Evolutionary conservation across 2,113 vertebrate species (phyloP).

Genomic region (Anarhynchus alexandrinus): DNA sequence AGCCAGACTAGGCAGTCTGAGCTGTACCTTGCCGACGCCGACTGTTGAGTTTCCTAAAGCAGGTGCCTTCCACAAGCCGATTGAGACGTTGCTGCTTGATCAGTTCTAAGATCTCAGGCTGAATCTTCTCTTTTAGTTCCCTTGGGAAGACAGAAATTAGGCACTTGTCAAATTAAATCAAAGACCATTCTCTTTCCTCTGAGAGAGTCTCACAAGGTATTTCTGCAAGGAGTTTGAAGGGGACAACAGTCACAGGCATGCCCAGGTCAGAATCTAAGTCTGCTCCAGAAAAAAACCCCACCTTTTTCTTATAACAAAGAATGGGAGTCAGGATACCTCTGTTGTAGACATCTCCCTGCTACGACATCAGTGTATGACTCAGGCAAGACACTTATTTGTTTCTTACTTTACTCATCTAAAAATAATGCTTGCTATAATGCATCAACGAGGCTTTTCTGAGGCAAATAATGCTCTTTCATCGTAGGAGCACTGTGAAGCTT

Average conservation of each 20-base stretch:
- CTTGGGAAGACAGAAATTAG: conserved; percentile 67
- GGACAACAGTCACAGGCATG: not conserved
- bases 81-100: conserved; percentile 98
- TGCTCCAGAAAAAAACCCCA: not conserved
- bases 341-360: not conserved
- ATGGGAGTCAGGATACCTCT: not conserved
- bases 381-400: not conserved
- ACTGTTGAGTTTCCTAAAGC: conserved; percentile 97
- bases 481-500: not conserved
- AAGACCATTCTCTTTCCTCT: not conserved
- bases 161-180: conserved; percentile 3
- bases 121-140: conserved; percentile 99
- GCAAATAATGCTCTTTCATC: not conserved
- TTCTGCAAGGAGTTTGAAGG: not conserved
- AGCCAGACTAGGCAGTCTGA: not conserved
- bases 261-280: not conserved
- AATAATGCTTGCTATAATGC: not conserved
- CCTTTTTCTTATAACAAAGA: not conserved
- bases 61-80: conserved; percentile 96
- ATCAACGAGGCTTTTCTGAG: not conserved
- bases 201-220: not conserved
- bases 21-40: conserved; percentile 93
- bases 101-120: conserved; percentile 98
- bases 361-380: not conserved
- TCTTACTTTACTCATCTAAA: not conserved